Evolutionary conservation across 1,140 invertebrate genomes (phyloP), one percentile per base, ranked within the genome.

Genomic region (Galendromus occidentalis): DNA sequence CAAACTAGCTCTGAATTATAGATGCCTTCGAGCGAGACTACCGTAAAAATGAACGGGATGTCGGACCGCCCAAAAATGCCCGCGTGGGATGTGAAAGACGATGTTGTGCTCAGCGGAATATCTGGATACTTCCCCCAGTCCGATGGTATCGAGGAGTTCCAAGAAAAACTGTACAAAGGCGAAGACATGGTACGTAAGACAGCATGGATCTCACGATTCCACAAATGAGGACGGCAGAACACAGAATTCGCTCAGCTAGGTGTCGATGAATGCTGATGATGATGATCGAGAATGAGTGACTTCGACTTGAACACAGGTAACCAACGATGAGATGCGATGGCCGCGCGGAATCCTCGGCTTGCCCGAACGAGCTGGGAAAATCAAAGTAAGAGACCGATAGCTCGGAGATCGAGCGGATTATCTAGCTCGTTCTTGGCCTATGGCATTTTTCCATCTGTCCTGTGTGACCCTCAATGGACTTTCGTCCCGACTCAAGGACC

Each of bases 101-200:
- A 91, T 51, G 81, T 95, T 67, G 88, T 91, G 51, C 86, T 95
- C 68, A 83, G 83, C 64, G 92, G 92, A 42, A 82, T 95, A 71
- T 91, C 89, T 42, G 89, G 89, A 65, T 84, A 89, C 69, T 80
- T 94, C 67, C 91, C 92, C 0, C 86, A 94, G 74, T 90, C 86
- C 44, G 80, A 84, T 64, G 85, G 81, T 72, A 85, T 95, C 67
- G 85, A 89, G 69, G 90, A 95, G 75, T 94, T 96, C 74, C 85
- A 84, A 69, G 78, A 88, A 68, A 82, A 91, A 71, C 80, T 97
- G 14, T 86, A 89, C 72, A 83, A 84, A 42, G 85, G 86, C 17
- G 80, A 88, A 6, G 90, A 96, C 74, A 82, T 96, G 78, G 82
- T 95, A 91, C 73, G 84, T n/a, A n/a, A n/a, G n/a, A n/a, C n/a